Percentiles rank a stretch among this genome's conserved stretches.
These are phyloP conservation scores for Drosophila leonis DNA, from an alignment of 2,888 invertebrate genomes.

Conservation along the genomic window DNA sequence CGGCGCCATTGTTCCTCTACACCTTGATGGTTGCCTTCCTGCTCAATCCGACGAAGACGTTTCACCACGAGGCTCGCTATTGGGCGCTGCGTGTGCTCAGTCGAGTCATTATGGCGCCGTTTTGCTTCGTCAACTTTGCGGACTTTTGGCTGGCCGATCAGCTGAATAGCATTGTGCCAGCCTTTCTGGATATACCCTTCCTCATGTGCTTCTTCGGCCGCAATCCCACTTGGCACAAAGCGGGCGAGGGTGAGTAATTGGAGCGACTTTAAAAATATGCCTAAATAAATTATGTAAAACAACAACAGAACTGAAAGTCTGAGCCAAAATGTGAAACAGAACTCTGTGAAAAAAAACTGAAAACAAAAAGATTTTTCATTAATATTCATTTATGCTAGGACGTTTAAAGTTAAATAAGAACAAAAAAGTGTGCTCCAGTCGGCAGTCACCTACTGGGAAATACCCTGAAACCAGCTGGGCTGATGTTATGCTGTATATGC, in stretches of 20 bases:
- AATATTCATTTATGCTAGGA: slow-evolving; percentile 5
- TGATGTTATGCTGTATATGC: neutral
- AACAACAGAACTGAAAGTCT: neutral
- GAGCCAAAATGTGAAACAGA: neutral
- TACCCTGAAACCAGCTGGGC: neutral
- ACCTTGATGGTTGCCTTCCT: slow-evolving; percentile 89
- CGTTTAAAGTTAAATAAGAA: neutral
- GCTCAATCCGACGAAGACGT: slow-evolving; percentile 91
- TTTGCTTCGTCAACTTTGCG: slow-evolving; percentile 92
- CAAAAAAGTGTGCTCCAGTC: neutral
- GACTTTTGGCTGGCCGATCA: slow-evolving; percentile 96
- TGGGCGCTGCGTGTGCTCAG: slow-evolving; percentile 88
- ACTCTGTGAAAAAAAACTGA: neutral
- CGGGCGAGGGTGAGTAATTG: slow-evolving; percentile 76
- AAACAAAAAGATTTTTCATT: neutral
- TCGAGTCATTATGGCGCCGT: slow-evolving; percentile 90
- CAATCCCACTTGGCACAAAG: slow-evolving; percentile 87
- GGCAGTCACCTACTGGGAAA: neutral
- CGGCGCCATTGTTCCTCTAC: slow-evolving; percentile 90
- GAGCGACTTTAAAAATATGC: neutral
- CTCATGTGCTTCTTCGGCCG: slow-evolving; percentile 91
- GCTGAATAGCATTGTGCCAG: slow-evolving; percentile 91
- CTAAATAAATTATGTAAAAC: neutral
- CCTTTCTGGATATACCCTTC: slow-evolving; percentile 92
- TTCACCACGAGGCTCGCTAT: slow-evolving; percentile 91